Evolutionary conservation across 2,888 invertebrate genomes (phyloP).

Genomic region (Pammene fasciana): DNA sequence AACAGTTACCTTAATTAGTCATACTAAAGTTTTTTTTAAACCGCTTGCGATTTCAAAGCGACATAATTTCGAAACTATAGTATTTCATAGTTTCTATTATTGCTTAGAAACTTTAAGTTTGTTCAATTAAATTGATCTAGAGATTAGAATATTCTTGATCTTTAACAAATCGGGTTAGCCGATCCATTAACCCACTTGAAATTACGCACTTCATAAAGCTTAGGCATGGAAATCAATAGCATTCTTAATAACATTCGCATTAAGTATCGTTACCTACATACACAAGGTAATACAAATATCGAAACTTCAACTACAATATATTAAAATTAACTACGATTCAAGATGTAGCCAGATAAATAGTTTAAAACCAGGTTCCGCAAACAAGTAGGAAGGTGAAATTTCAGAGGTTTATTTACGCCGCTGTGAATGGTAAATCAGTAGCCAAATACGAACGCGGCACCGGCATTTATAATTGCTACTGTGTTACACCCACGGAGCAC

Average conservation of each 20-base stretch:
- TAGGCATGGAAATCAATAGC: too few species aligned
- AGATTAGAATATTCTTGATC: too few species aligned
- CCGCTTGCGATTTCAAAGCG: constrained; percentile 2
- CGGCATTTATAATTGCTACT: constrained; percentile 57
- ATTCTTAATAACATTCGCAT: not conserved
- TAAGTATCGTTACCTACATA: not conserved
- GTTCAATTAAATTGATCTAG: too few species aligned
- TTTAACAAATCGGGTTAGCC: too few species aligned
- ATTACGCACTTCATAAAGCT: too few species aligned
- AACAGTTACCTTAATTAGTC: constrained; percentile 12
- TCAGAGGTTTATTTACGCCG: constrained; percentile 41
- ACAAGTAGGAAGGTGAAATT: constrained; percentile 21
- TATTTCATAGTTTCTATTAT: not conserved
- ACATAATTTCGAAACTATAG: not conserved
- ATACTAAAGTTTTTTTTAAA: constrained; percentile 20
- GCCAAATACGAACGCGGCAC: constrained; percentile 45
- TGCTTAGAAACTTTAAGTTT: not conserved
- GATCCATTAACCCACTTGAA: too few species aligned
- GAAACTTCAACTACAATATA: too few species aligned
- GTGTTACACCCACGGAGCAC: constrained; percentile 53
- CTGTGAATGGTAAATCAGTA: constrained; percentile 35
- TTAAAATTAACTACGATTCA: too few species aligned
- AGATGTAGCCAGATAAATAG: not conserved
- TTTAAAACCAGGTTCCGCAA: constrained; percentile 33
- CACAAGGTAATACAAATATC: too few species aligned